Conservation (phyloP, 2,888 invertebrate genomes). For the Stenichneumon culpator region DNA sequence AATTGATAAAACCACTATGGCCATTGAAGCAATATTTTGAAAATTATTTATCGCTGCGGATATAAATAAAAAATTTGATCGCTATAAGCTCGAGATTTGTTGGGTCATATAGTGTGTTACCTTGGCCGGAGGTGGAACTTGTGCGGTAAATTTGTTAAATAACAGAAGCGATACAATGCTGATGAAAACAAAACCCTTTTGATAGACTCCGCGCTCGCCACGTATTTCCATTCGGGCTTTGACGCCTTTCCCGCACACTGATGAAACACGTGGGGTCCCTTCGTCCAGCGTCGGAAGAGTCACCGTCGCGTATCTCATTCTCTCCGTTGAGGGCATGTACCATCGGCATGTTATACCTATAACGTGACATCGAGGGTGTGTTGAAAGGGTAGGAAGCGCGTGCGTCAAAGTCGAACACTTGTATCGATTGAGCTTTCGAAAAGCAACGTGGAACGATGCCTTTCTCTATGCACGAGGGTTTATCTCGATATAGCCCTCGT, state of each 20-base stretch:
- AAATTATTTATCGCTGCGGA: not conserved
- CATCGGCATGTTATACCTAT: not conserved
- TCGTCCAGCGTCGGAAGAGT: conserved; percentile 15
- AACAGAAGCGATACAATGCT: not conserved
- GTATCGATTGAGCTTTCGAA: conserved; percentile 64
- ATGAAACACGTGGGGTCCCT: conserved; percentile 37
- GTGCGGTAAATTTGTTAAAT: not conserved
- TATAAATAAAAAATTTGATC: not conserved
- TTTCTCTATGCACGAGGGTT: conserved; percentile 34
- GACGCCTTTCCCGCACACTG: conserved; percentile 10
- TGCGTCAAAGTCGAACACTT: conserved; percentile 56
- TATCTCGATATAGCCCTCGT: conserved; percentile 50
- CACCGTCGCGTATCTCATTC: conserved; percentile 50
- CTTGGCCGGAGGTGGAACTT: not conserved
- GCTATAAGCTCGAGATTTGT: not conserved
- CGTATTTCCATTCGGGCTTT: conserved; percentile 25
- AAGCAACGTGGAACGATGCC: conserved; percentile 49
- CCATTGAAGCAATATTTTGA: too few relatives aligned
- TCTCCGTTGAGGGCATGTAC: conserved; percentile 11
- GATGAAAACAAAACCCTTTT: conserved; percentile 27
- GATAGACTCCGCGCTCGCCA: not conserved
- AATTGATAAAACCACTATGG: not conserved
- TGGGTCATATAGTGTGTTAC: not conserved
- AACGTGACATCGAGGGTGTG: conserved; percentile 17
- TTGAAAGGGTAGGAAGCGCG: conserved; percentile 55